Evolutionary conservation across 2,113 vertebrate species (phyloP).

Genomic region (Jacana jacana): DNA sequence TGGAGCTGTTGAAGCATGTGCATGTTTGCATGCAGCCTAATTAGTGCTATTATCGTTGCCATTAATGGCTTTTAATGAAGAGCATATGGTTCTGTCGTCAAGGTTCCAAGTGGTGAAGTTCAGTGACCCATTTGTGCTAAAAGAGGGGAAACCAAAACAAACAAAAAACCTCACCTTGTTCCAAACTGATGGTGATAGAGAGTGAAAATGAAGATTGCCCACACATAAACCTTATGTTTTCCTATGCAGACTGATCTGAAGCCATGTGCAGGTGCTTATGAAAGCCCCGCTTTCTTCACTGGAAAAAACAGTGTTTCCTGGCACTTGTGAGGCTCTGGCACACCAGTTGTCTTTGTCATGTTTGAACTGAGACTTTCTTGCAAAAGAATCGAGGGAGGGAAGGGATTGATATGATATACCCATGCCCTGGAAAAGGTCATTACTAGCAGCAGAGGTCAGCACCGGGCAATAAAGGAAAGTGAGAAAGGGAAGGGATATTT

Average conservation of each 20-base stretch:
- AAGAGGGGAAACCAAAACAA: background rate
- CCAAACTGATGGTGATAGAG: background rate
- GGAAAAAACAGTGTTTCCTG: background rate
- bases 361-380: background rate
- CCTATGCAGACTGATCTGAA: background rate
- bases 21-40: slow-evolving; percentile 57
- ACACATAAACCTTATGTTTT: background rate
- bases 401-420: background rate
- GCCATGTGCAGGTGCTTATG: background rate
- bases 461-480: background rate
- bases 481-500: background rate
- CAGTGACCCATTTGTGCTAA: slow-evolving; percentile 50
- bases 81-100: slow-evolving; percentile 57
- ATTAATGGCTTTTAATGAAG: slow-evolving; percentile 68
- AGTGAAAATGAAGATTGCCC: background rate
- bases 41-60: slow-evolving; percentile 60
- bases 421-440: background rate
- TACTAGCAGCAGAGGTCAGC: background rate
- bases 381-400: background rate
- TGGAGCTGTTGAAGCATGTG: slow-evolving; percentile 19
- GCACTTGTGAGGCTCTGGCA: background rate
- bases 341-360: background rate
- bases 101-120: slow-evolving; percentile 40
- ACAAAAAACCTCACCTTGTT: background rate
- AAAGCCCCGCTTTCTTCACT: background rate